Percentiles rank a stretch among this genome's conserved stretches.
Conservation (phyloP, 2,797 vertebrate genomes). For the Euphonia xanthogaster region DNA sequence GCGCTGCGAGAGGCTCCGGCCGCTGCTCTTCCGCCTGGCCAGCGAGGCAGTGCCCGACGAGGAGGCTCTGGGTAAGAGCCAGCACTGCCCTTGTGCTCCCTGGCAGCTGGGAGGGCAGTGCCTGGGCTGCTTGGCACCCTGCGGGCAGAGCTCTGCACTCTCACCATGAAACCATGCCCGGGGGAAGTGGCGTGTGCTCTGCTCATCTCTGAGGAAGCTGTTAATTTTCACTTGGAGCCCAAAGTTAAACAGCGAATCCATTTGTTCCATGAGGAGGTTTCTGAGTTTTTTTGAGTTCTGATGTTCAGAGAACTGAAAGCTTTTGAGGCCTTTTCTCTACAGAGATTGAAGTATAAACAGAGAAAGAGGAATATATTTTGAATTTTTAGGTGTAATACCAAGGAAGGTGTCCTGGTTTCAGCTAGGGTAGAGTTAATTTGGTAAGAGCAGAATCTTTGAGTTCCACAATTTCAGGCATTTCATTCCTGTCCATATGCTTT, state of each 20-base stretch:
- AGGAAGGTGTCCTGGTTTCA: neutral
- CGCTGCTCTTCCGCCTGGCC: constrained; percentile 86
- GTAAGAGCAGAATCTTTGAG: neutral
- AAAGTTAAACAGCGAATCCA: neutral
- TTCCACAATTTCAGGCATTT: neutral
- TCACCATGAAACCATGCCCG: neutral
- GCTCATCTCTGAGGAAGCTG: neutral
- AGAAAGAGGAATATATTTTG: neutral
- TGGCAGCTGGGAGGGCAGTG: neutral
- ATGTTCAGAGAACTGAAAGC: neutral
- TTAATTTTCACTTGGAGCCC: neutral
- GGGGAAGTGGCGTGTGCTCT: neutral
- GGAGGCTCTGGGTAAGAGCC: constrained; percentile 70
- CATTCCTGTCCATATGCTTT: neutral
- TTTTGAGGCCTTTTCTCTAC: neutral
- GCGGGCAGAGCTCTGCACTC: neutral
- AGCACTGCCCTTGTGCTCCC: rapidly evolving
- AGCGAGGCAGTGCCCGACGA: constrained; percentile 84
- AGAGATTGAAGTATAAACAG: neutral
- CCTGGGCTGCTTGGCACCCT: neutral
- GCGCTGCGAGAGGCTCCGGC: constrained; percentile 84
- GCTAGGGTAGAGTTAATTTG: neutral
- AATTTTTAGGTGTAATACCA: neutral
- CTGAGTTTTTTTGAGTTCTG: neutral
- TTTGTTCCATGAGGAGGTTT: neutral